These are phyloP conservation scores for Hylia prasina DNA, from an alignment of 2,113 vertebrate genomes.

Conservation along the genomic window DNA sequence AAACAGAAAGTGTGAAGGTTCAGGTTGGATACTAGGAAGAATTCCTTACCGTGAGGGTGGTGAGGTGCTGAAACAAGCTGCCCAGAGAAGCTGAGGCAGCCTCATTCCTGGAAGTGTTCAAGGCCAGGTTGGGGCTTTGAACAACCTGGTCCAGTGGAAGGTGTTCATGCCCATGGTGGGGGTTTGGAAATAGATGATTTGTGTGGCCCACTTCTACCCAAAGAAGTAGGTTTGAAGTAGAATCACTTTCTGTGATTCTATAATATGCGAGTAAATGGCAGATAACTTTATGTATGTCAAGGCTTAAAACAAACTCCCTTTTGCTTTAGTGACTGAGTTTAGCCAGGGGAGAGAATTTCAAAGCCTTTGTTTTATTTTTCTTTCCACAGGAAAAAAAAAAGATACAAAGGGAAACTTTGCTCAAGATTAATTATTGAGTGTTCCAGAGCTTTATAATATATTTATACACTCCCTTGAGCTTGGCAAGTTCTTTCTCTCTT, in stretches of 20 bases:
- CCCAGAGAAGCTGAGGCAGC: neutral
- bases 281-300: neutral
- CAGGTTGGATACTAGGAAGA: neutral
- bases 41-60: neutral
- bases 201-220: neutral
- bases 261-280: neutral
- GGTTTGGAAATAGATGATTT: neutral
- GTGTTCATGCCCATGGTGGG: too few relatives aligned
- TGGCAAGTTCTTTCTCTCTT: neutral
- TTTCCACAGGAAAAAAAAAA: neutral
- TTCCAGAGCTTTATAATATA: slow-evolving; percentile 35
- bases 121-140: neutral
- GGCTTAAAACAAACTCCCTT: neutral
- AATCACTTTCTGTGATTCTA: neutral
- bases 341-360: neutral
- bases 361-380: neutral
- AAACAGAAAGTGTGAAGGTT: neutral
- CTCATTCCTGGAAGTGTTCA: neutral
- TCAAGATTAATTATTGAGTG: slow-evolving; percentile 46
- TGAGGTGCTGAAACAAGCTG: neutral
- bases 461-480: slow-evolving; percentile 16
- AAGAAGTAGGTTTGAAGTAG: too few relatives aligned
- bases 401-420: neutral
- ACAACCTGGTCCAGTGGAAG: neutral
- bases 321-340: neutral